Evolutionary conservation across 2,113 vertebrate genomes (phyloP), one percentile per base, ranked within the genome.

Genomic region (Otis tarda): DNA sequence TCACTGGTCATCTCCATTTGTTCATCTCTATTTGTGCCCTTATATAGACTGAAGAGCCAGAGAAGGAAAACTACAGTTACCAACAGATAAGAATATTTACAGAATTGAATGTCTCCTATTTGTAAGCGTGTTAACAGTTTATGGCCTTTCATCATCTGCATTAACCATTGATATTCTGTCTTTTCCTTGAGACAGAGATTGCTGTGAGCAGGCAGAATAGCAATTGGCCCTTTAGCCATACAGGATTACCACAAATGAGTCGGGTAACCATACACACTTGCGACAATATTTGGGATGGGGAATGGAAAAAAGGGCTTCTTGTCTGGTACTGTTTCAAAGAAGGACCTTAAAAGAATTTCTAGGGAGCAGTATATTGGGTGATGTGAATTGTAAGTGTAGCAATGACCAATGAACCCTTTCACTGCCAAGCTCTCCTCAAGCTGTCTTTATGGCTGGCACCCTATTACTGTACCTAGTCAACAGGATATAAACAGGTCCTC

Each of bases 71-170:
- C n/a, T 84, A 6, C 14, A 60, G 77, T 19, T 83, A 75, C 33
- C 16, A 82, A 70, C 27, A 85, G 83, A 60, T 88, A 76, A 92
- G 88, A 96, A 90, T 86, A 89, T 91, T 94, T 82, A 77, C n/a
- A 83, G 89, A 83, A 61, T 76, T 14, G 33, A 85, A 81, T 55
- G 57, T 14, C 41, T 41, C 21, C n/a, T 84, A 39, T 89, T 94
- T 86, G 60, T 59, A 91, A 95, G 31, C 50, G 85, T 87, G 61
- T 85, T 69, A 88, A 93, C 49, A 84, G 30, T 87, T 52, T 75
- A 84, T 33, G 92, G 49, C 24, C 41, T 86, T 91, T 91, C 28
- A 53, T 91, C 53, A 81, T 73, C 52, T 91, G 43, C 73, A 71
- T 64, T 61, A 71, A 88, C 45, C 49, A 85, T 57, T 89, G 78